Base-by-base conservation (phyloP, 2,888 invertebrate genomes). In the Polydrusus tereticollis region DNA sequence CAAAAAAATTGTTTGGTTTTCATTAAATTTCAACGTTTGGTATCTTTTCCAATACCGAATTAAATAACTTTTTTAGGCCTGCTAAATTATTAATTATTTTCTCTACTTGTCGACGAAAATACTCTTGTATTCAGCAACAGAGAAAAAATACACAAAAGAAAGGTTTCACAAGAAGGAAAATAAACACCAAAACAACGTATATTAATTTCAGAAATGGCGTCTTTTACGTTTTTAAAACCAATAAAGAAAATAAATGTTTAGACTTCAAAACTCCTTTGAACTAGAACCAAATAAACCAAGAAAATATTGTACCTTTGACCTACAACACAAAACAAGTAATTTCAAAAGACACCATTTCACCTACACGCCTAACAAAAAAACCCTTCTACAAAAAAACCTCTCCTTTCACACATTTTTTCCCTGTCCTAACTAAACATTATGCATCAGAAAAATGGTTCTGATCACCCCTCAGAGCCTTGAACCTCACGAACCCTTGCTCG, bases 401-500 rank as follows among this genome's bases (percentile, higher is more conserved):
- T 60, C 77, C 78, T 60, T 78, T 79, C 75, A 77, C 78, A 77
- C 76, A 77, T 76, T 79, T 79, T 73, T 76, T 77, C 77, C 75
- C 78, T 78, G 78, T 75, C 69, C 79, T 76, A 74, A 80, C 77
- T 76, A 78, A 80, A 69, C 79, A 81, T 83, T 82, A 85, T 81
- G 85, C 85, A 76, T 85, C 85, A 75, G 84, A 83, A 76, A 83
- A 85, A 74, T 85, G 84, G 76, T 83, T 83, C 69, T 82, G 78
- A 68, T 84, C 84, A 59, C 79, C 83, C 67, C 80, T 74, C 78
- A 94, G 87, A 14, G 93, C 91, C 74, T 94, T 89, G 86, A 96
- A 95, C 77, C 96, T 88, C 12, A 96, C 92, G 85, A 96, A 95
- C 4, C 96, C 95, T 82, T 95, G 94, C 82, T 96, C 96, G 73